Percentiles rank a stretch among this genome's conserved stretches.
phyloP scores from a whole-genome alignment of 2,797 vertebrate genomes.

The Falco biarmicus region DNA sequence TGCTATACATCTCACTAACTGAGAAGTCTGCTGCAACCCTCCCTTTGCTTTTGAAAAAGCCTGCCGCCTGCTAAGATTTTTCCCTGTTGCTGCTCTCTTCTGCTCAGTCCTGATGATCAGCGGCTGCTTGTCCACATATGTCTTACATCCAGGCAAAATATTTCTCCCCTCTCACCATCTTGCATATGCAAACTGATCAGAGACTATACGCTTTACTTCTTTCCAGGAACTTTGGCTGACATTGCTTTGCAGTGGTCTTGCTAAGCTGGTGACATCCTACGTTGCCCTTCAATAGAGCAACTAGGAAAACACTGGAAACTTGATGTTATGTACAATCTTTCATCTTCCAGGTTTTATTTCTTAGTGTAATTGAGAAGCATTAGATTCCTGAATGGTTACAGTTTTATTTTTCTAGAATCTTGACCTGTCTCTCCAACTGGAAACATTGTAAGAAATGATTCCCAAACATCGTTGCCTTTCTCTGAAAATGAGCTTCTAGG shows the following conservation, averaged over 20 bases:
- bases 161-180: not conserved
- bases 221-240: not conserved
- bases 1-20: not conserved
- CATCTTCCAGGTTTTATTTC: not conserved
- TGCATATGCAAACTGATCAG: not conserved
- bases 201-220: fast-evolving
- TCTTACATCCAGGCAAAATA: not conserved
- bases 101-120: not conserved
- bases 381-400: not conserved
- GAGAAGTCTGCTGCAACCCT: not conserved
- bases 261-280: not conserved
- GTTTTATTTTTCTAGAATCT: not conserved
- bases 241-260: not conserved
- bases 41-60: not conserved
- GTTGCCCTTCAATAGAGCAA: not conserved
- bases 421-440: not conserved
- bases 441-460: not conserved
- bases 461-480: not conserved
- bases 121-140: not conserved
- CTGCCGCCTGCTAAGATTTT: not conserved
- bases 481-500: not conserved
- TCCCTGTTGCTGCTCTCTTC: not conserved
- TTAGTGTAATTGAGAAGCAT: not conserved
- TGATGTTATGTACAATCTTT: not conserved
- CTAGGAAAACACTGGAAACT: not conserved